Conservation (phyloP, 2,113 vertebrate genomes). For the Onychostoma macrolepis region DNA sequence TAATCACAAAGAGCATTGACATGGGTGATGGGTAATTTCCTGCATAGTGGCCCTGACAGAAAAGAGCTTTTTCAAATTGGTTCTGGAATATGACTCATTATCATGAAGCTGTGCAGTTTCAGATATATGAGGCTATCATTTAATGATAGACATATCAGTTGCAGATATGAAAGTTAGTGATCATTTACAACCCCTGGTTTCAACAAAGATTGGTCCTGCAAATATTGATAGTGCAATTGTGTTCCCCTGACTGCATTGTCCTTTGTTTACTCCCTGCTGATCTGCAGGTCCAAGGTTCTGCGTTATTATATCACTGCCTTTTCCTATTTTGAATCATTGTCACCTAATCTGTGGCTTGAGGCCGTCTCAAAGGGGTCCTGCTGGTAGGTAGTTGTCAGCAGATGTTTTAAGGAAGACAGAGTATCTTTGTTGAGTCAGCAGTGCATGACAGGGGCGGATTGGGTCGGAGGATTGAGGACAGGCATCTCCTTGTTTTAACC, state of each 20-base stretch:
- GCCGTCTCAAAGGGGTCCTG: slow-evolving; percentile 22
- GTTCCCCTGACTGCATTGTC: slow-evolving; percentile 18
- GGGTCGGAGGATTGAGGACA: slow-evolving; percentile 45
- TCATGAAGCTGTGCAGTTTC: slow-evolving; percentile 43
- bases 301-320: slow-evolving; percentile 24
- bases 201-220: slow-evolving; percentile 3
- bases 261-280: slow-evolving; percentile 44
- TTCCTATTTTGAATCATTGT: slow-evolving; percentile 49
- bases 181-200: slow-evolving; percentile 39
- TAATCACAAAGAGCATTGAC: slow-evolving; percentile 41
- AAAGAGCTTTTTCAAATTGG: slow-evolving; percentile 49
- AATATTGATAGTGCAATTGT: slow-evolving; percentile 40
- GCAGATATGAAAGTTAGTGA: slow-evolving; percentile 20
- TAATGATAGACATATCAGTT: slow-evolving; percentile 50
- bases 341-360: slow-evolving; percentile 46
- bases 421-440: slow-evolving; percentile 42
- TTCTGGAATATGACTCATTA: slow-evolving; percentile 58
- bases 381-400: slow-evolving; percentile 52
- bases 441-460: slow-evolving; percentile 35
- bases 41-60: slow-evolving; percentile 44
- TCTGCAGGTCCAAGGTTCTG: background rate
- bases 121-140: slow-evolving; percentile 54
- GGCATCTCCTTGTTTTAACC: slow-evolving; percentile 46
- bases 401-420: slow-evolving; percentile 52
- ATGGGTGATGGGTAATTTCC: slow-evolving; percentile 49